These are phyloP conservation scores for Laspeyria flexula DNA, from an alignment of 2,888 invertebrate genomes.

Conservation along the genomic window DNA sequence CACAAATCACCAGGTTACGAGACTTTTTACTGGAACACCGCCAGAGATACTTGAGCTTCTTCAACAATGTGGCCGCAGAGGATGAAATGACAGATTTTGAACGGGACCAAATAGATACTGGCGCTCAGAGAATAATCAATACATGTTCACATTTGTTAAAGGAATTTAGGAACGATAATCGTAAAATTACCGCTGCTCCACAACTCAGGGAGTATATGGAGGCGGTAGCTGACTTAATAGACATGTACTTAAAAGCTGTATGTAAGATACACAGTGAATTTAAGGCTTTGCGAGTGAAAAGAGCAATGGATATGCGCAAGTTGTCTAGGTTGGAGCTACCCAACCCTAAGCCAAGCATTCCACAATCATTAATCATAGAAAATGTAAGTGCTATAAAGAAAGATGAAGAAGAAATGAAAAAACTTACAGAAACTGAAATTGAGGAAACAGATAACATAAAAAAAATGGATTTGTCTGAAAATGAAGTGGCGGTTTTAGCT, in stretches of 20 bases:
- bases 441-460: constrained; percentile 63
- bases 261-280: constrained; percentile 96
- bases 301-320: constrained; percentile 93
- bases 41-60: constrained; percentile 94
- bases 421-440: constrained; percentile 30
- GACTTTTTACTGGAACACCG: constrained; percentile 94
- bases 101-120: constrained; percentile 94
- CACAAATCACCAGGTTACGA: constrained; percentile 91
- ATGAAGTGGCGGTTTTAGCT: constrained; percentile 76
- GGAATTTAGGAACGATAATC: constrained; percentile 90
- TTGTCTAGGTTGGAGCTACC: constrained; percentile 89
- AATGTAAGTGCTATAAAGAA: constrained; percentile 58
- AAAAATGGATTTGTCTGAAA: constrained; percentile 72
- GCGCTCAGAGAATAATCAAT: constrained; percentile 94
- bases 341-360: constrained; percentile 62
- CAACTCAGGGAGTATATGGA: constrained; percentile 93
- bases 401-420: constrained; percentile 44
- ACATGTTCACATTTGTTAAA: constrained; percentile 92
- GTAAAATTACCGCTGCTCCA: constrained; percentile 76
- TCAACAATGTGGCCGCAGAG: constrained; percentile 89
- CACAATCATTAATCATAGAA: constrained; percentile 64
- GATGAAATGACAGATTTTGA: constrained; percentile 94
- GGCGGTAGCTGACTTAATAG: constrained; percentile 90
- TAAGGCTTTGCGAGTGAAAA: constrained; percentile 94
- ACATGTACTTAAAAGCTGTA: constrained; percentile 93